Conservation (phyloP, 1,140 invertebrate genomes). For the Drosophila parvula region DNA sequence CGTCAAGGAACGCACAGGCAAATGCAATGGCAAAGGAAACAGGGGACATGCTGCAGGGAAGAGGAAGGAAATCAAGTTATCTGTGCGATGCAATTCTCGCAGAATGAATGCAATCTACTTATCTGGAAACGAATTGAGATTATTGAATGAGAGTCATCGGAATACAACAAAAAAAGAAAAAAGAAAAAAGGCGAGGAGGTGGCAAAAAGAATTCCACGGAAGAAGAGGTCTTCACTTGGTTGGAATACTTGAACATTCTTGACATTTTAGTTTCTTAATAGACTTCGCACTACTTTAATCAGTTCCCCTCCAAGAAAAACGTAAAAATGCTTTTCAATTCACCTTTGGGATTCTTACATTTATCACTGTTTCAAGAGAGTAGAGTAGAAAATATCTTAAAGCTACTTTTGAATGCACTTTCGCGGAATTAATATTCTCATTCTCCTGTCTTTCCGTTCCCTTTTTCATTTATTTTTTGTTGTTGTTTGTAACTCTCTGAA, state of each 20-base stretch:
- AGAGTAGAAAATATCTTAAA: not conserved
- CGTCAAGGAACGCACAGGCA: constrained; percentile 15
- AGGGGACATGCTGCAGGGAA: not conserved
- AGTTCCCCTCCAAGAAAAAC: no score
- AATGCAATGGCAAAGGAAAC: not conserved
- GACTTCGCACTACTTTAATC: not conserved
- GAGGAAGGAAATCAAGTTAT: constrained; percentile 45
- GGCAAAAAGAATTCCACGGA: not conserved
- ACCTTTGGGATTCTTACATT: not conserved
- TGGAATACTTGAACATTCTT: not conserved
- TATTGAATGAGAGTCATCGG: constrained; percentile 34
- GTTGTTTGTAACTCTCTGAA: constrained; percentile 11
- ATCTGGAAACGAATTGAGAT: constrained; percentile 36
- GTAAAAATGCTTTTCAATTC: not conserved
- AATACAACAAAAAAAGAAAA: no score
- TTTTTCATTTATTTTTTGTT: not conserved
- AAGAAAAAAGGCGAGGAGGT: not conserved
- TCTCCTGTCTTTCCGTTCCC: constrained; percentile 18
- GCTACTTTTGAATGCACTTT: constrained; percentile 4
- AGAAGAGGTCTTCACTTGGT: not conserved
- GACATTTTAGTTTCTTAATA: not conserved
- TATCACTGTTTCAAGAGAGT: no score
- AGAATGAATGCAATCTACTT: constrained; percentile 47
- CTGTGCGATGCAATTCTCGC: constrained; percentile 38
- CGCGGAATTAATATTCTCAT: not conserved